Evolutionary conservation across 2,113 vertebrate species (phyloP).

Genomic region (Peromyscus leucopus): DNA sequence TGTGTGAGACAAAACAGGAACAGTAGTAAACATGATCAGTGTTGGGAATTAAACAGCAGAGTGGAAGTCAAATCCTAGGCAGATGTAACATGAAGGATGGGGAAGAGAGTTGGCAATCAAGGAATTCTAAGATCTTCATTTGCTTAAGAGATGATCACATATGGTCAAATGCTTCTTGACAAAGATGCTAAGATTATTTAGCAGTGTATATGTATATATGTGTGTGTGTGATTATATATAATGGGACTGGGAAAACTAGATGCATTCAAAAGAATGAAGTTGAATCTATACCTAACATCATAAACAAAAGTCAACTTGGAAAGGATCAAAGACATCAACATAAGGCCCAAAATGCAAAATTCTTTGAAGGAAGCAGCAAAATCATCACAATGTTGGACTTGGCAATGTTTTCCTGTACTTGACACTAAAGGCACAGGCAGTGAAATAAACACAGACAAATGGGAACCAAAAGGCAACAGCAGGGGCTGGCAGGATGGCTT

Average conservation of each 20-base stretch:
- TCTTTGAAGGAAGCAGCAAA: background rate
- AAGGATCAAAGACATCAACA: background rate
- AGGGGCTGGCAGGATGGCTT: background rate
- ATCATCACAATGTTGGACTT: background rate
- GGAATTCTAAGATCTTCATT: background rate
- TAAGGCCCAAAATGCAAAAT: background rate
- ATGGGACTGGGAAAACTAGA: background rate
- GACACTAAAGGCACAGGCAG: background rate
- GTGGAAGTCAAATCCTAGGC: background rate
- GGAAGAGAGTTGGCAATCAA: background rate
- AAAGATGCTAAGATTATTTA: background rate
- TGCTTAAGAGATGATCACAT: background rate
- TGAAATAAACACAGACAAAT: background rate
- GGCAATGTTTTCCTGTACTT: background rate
- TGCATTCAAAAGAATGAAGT: background rate
- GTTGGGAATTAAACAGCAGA: background rate
- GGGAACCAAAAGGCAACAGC: background rate
- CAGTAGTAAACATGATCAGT: background rate
- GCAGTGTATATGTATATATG: rapidly evolving
- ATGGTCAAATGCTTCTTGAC: background rate
- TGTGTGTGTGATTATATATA: no score
- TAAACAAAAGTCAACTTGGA: background rate
- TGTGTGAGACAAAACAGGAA: background rate
- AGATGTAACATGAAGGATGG: background rate
- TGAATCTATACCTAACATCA: background rate